Evolutionary conservation across 2,113 vertebrate genomes (phyloP).

Genomic region (Lophura nycthemera): DNA sequence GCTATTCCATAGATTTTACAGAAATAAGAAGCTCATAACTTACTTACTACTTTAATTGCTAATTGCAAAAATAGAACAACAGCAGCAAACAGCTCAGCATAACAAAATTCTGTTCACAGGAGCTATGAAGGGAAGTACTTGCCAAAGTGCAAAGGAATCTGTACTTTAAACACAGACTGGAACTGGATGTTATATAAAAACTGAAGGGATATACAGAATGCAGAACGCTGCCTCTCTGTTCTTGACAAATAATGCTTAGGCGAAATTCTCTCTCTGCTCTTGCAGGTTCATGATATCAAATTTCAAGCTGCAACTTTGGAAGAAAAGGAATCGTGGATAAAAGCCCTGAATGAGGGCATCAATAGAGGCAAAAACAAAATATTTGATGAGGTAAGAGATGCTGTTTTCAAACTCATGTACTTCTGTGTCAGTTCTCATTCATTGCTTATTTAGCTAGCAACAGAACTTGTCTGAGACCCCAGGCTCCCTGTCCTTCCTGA

Average conservation of each 20-base stretch:
- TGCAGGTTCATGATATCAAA: conserved; percentile 91
- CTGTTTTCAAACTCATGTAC: background rate
- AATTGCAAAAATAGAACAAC: conserved; percentile 34
- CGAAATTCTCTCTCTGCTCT: conserved; percentile 17
- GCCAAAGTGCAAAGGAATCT: conserved; percentile 65
- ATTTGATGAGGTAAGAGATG: conserved; percentile 89
- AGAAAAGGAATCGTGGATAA: conserved; percentile 95
- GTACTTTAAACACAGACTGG: conserved; percentile 69
- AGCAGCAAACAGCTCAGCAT: conserved; percentile 18
- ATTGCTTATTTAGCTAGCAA: background rate
- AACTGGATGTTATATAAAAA: background rate
- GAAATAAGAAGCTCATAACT: background rate
- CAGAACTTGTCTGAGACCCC: background rate
- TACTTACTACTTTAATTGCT: conserved; percentile 11
- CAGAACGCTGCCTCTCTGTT: background rate
- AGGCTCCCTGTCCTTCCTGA: background rate
- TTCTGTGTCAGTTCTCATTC: background rate
- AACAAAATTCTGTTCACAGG: background rate
- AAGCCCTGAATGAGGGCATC: conserved; percentile 91
- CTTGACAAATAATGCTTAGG: background rate
- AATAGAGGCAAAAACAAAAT: conserved; percentile 91
- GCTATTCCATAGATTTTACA: background rate
- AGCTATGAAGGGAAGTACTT: conserved; percentile 16
- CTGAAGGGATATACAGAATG: background rate
- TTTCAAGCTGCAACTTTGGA: conserved; percentile 87